A percentile compares a stretch with the other conserved stretches of the same genome.
Evolutionary conservation across 2,797 vertebrate genomes (phyloP).

Genomic region (Scomberomorus guttatus): DNA sequence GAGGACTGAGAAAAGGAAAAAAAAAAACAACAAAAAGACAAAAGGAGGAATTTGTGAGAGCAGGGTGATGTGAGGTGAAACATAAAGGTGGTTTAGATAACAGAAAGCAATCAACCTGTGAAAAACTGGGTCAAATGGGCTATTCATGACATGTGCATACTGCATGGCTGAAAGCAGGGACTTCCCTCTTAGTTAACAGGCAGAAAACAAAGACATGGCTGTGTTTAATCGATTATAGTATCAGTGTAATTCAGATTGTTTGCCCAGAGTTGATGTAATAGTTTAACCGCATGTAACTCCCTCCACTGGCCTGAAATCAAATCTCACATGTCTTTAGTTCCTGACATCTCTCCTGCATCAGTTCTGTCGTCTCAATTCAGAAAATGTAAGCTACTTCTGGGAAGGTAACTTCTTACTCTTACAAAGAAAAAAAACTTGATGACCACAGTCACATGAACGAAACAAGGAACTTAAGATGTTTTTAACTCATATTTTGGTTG

Average conservation of each 20-base stretch:
- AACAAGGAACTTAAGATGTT: conserved; percentile 36
- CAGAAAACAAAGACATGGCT: neutral
- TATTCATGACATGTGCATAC: conserved; percentile 1
- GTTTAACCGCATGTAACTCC: neutral
- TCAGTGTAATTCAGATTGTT: neutral
- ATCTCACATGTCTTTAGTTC: neutral
- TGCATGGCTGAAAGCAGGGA: conserved; percentile 2
- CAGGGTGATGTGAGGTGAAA: neutral
- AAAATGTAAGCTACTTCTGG: neutral
- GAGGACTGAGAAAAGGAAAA: neutral
- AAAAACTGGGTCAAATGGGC: neutral
- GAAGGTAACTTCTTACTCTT: neutral
- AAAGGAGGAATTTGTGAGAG: neutral
- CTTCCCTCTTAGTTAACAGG: conserved; percentile 1
- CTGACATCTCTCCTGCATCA: neutral
- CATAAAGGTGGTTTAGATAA: neutral
- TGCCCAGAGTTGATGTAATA: conserved; percentile 18
- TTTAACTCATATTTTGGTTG: neutral
- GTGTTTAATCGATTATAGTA: conserved; percentile 13
- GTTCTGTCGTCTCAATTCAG: neutral
- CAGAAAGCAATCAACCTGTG: neutral
- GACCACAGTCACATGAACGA: conserved; percentile 21
- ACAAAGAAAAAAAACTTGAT: neutral
- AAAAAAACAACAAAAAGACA: no score
- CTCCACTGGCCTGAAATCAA: neutral